Evolutionary conservation across 2,113 vertebrate genomes (phyloP), one percentile per base, ranked within the genome.

Genomic region (Microcebus griseorufus): DNA sequence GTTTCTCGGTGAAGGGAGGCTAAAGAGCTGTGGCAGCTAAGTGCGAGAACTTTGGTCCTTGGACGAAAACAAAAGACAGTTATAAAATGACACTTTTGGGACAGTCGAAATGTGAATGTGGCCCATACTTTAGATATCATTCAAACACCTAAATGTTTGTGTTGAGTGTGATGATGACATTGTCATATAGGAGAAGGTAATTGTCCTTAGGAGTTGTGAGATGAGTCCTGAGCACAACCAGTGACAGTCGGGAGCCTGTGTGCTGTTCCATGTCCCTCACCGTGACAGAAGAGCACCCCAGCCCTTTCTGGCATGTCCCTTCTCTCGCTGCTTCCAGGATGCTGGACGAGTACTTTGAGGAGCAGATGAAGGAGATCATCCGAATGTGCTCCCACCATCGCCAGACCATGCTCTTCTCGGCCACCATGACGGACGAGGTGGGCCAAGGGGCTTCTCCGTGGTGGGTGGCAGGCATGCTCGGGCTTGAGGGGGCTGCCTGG

Each of bases 341-440:
- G 99, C 94, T 99, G 98, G 99, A 99, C 17, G 99, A 99, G 93
- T 99, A 99, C 98, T 99, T 99, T 92, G 99, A 99, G 97, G 99
- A 99, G 83, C 99, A 99, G 99, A 99, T 99, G 99, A 99, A 99
- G 97, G 99, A 99, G 98, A 99, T 99, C 97, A 99, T 99, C 97
- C 98, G 98, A 60, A 73, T 99, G 98, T 99, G 99, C 84, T 99
- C 99, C 37, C 99, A 99, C 95, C 99, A 99, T 97, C 99, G 99
- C 94, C 99, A 99, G 98, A 99, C 99, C 48, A 99, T 99, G 99
- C 98, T 99, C 85, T 99, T 99, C 97, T 99, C 99, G 0, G 99
- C 99, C 89, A 99, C 99, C 42, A 99, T 99, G 99, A 99, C 99
- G 0, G 99, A 99, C 2, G 99, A 99, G 99, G 99, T 99, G 89